Base-by-base conservation (phyloP, 2,888 invertebrate genomes). In the Molanna angustata region DNA sequence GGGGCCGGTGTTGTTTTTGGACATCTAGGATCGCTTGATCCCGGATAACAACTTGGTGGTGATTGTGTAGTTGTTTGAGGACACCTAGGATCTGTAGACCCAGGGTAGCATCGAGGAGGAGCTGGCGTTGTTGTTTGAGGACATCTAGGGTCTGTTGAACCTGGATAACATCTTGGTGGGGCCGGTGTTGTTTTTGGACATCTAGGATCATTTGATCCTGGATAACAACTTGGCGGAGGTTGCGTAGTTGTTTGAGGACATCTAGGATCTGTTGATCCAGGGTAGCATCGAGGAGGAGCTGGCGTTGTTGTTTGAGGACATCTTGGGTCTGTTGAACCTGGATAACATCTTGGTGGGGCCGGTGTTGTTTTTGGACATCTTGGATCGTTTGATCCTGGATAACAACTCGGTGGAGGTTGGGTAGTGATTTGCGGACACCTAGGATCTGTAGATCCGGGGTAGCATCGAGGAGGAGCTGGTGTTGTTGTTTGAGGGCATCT, bases 31-130 rank as follows among this genome's bases (percentile, higher is more conserved):
- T 71, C 70, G 4, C 7, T 46, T 1, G 68, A 66, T 61, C 67
- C 52, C 32, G 52, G 52, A 18, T 18, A 47, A 27, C 48, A 52
- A 62, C 17, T 59, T 61, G 7, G 18, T 11, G n/a, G 20, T 14
- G 45, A 49, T 39, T 59, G 22, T 7, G 52, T 35, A 42, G 33
- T 72, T 66, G 64, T 62, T 27, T 54, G 48, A 2, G 67, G 68
- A 56, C 68, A 68, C 11, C 68, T 63, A 0, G 69, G 68, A 61
- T 74, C 72, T 3, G 56, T 55, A 4, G 63, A 74, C 70, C 67
- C 79, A 67, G 62, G 78, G 69, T 60, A 72, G 69, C 31, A 73
- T 69, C 58, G 61, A 0, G 63, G 58, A 18, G 58, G 17, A 62
- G 41, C 21, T 4, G 22, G 43, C 11, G 32, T 35, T 3, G 39